Percentiles rank a stretch among this genome's conserved stretches.
These are phyloP conservation scores for Pammene aurita DNA, from an alignment of 2,888 invertebrate species.

Conservation along the genomic window DNA sequence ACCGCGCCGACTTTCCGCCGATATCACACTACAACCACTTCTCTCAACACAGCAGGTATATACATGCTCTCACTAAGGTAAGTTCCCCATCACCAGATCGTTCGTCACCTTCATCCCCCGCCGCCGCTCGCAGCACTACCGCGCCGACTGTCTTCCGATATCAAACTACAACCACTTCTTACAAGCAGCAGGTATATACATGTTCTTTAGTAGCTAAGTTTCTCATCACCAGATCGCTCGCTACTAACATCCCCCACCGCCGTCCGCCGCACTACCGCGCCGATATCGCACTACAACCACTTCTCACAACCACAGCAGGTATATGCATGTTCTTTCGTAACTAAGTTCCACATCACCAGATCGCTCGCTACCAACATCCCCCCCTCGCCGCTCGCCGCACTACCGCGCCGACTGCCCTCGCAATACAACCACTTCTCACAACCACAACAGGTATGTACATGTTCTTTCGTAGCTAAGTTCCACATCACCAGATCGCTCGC, in stretches of 20 bases:
- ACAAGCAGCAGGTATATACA: background rate
- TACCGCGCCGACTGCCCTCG: background rate
- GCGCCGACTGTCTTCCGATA: conserved; percentile 82
- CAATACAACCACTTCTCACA: too few relatives aligned
- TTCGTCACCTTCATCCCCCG: conserved; percentile 53
- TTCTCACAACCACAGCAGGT: conserved; percentile 95
- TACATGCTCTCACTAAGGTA: background rate
- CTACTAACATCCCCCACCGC: too few relatives aligned
- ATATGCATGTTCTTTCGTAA: conserved; percentile 32
- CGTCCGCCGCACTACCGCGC: conserved; percentile 1
- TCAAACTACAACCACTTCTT: conserved; percentile 86
- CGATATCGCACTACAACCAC: conserved; percentile 77
- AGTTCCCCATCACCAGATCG: background rate
- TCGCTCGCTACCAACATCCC: background rate
- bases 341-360: background rate
- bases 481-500: too few relatives aligned
- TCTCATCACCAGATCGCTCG: too few relatives aligned
- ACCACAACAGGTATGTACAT: background rate
- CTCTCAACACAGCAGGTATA: background rate
- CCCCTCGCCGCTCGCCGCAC: background rate
- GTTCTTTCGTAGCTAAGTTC: background rate
- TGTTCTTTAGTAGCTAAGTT: too few relatives aligned
- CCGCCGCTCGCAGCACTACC: conserved; percentile 67
- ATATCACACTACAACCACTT: conserved; percentile 1
- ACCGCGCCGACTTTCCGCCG: conserved; percentile 1